Percentiles rank a stretch among this genome's conserved stretches.
Conservation (phyloP, 2,797 vertebrate genomes). For the Pseudochirops corinnae region DNA sequence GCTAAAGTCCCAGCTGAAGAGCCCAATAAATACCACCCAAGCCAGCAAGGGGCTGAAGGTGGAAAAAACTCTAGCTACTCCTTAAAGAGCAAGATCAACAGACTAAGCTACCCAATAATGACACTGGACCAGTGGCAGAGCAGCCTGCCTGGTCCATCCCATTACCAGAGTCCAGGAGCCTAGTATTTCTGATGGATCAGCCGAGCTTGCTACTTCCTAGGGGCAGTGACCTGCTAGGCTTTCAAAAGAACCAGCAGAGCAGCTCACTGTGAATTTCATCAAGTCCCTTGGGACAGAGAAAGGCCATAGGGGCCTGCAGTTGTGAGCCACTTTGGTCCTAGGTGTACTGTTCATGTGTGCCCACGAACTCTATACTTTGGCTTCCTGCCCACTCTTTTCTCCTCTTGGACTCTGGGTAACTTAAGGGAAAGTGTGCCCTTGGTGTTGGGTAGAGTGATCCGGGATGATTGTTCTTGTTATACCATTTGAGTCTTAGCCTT, state of each 20-base stretch:
- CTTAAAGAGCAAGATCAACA: neutral
- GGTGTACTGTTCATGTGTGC: neutral
- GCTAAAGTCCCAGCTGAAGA: neutral
- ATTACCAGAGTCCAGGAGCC: neutral
- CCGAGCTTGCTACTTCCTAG: neutral
- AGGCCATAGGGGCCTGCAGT: neutral
- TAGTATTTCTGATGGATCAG: neutral
- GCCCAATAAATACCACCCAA: neutral
- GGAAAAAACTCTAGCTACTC: neutral
- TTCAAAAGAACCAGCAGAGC: neutral
- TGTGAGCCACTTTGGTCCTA: neutral
- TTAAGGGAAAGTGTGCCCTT: neutral
- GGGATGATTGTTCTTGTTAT: neutral
- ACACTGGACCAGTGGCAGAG: neutral
- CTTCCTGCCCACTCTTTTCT: neutral
- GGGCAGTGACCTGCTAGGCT: neutral
- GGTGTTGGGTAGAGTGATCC: neutral
- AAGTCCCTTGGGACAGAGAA: neutral
- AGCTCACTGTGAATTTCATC: neutral
- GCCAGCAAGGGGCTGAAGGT: neutral
- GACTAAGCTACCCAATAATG: neutral
- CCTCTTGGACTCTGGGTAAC: neutral
- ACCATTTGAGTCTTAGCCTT: neutral
- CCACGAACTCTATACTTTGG: neutral
- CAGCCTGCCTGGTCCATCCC: neutral